A percentile compares a stretch with the other conserved stretches of the same genome.
Conservation (phyloP, 2,797 vertebrate species). For the Dermochelys coriacea region DNA sequence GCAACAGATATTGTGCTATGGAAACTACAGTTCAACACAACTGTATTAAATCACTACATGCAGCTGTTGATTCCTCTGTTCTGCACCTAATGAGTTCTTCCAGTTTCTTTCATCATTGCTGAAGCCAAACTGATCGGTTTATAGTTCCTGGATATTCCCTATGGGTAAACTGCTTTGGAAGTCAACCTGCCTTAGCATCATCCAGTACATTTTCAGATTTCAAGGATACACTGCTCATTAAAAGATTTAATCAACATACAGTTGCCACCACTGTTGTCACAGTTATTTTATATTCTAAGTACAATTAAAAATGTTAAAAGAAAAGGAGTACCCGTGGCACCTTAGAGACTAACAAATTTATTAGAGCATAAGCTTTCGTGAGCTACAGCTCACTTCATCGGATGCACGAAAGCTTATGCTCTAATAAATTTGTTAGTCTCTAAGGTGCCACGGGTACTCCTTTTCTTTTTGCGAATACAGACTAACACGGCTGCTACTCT, state of each 20-base stretch:
- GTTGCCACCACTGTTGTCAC: background rate
- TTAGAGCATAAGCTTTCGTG: too few species aligned
- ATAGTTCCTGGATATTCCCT: background rate
- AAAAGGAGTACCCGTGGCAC: too few species aligned
- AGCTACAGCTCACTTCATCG: too few species aligned
- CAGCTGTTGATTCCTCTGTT: background rate
- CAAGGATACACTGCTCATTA: background rate
- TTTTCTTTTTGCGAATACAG: too few species aligned
- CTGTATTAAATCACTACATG: background rate
- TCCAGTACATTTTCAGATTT: background rate
- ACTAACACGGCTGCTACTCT: too few species aligned
- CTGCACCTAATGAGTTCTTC: background rate
- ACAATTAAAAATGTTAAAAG: background rate
- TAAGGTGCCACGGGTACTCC: too few species aligned
- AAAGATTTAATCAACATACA: background rate
- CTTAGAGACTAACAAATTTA: too few species aligned
- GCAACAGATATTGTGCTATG: background rate
- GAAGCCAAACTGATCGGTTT: background rate
- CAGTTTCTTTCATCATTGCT: background rate
- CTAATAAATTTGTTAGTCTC: too few species aligned
- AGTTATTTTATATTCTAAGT: background rate
- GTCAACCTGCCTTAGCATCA: background rate
- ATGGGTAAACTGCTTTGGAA: background rate
- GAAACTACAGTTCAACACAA: background rate
- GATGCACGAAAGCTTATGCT: too few species aligned